Conservation (phyloP, 1,140 invertebrate genomes). For the Tetraneura akinire region DNA sequence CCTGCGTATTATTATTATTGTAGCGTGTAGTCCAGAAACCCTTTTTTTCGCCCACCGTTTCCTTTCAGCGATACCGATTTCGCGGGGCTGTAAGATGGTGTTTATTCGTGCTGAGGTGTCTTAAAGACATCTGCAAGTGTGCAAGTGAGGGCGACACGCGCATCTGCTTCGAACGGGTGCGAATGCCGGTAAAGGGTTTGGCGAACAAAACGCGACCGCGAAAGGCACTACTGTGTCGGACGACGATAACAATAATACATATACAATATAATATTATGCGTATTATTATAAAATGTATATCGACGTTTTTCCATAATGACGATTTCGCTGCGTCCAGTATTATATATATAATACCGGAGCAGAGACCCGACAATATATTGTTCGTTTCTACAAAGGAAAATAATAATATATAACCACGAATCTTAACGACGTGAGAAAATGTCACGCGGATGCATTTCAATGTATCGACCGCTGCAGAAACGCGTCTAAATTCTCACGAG, state of each 20-base stretch:
- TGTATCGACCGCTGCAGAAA: too few species aligned
- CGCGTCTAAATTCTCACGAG: too few species aligned
- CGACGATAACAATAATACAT: background rate
- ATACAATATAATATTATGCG: background rate
- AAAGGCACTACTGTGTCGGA: background rate
- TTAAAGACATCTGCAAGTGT: constrained; percentile 43
- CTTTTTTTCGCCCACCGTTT: constrained; percentile 11
- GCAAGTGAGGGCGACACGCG: background rate
- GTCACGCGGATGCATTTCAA: background rate
- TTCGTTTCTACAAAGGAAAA: constrained; percentile 1
- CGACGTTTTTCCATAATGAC: constrained; percentile 19
- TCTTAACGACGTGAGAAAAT: constrained; percentile 4
- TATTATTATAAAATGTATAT: background rate
- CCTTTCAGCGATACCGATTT: constrained; percentile 18
- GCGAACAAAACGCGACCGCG: constrained; percentile 19
- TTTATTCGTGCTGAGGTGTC: constrained; percentile 13
- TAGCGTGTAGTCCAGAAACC: background rate
- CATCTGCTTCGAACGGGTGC: constrained; percentile 50
- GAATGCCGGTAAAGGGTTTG: constrained; percentile 27
- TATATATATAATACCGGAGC: too few species aligned
- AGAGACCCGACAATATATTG: constrained; percentile 1
- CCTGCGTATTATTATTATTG: background rate
- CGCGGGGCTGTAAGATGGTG: constrained; percentile 5
- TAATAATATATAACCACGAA: background rate
- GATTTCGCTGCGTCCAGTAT: background rate